Evolutionary conservation across 2,888 invertebrate genomes (phyloP), one percentile per base, ranked within the genome.

Genomic region (Caenorhabditis angaria): DNA sequence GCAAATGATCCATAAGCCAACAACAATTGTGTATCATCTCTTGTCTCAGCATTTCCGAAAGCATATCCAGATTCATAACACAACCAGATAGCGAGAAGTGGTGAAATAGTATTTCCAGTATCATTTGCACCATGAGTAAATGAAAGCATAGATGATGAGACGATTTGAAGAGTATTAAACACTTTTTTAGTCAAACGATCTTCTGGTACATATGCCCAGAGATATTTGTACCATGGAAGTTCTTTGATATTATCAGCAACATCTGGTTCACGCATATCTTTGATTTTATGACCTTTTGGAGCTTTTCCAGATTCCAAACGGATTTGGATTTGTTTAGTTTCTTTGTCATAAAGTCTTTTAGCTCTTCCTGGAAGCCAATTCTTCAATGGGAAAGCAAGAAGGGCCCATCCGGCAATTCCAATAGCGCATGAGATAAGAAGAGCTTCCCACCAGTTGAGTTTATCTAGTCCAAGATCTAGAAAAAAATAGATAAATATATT

Each of bases 121-220:
- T 83, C 83, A 88, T 97, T 97, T 22, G 97, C 97, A 29, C 97
- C 97, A 87, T 97, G 97, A 20, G 97, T 97, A 88, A 97, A 97
- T 62, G 96, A 94, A 1, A 97, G 96, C 88, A 97, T 97, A 6
- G 94, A 92, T 4, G 97, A 97, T 0, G 97, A 97, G 62, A 97
- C 90, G 67, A 97, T 93, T 91, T 97, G 97, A 47, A 97, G 91
- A 88, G 95, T 95, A 65, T 82, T 77, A 77, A 82, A 83, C 24
- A 78, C 81, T 65, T 80, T 80, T 28, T 72, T 71, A 1, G 80
- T 76, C 20, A 78, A 71, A 41, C 75, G 76, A 35, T 78, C 78
- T 41, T 80, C 80, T 24, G 76, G 75, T 14, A 80, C 80, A 24
- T 76, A 74, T 10, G 63, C 67, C 71, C 71, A 75, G 27, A 80